These are phyloP conservation scores for Orussus abietinus DNA, from an alignment of 1,140 invertebrate species.

Conservation along the genomic window DNA sequence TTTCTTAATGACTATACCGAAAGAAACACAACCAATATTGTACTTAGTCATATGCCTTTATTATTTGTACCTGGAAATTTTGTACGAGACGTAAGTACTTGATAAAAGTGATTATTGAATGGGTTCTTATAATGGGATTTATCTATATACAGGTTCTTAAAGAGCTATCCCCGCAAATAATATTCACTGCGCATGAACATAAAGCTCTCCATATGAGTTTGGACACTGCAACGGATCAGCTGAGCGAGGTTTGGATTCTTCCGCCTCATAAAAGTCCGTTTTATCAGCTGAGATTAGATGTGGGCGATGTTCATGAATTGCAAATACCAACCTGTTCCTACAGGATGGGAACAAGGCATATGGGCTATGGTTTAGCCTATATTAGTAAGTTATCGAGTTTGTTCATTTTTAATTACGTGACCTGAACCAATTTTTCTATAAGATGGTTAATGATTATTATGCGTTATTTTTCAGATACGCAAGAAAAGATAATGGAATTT, in stretches of 20 bases:
- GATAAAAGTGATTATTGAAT: constrained; percentile 2
- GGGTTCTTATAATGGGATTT: constrained; percentile 14
- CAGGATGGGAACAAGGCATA: constrained; percentile 81
- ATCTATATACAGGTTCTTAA: constrained; percentile 57
- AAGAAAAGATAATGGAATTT: constrained; percentile 47
- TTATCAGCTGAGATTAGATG: constrained; percentile 49
- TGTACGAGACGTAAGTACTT: constrained; percentile 56
- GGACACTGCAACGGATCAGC: constrained; percentile 48
- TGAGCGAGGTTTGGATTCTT: constrained; percentile 49
- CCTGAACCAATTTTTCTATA: not conserved
- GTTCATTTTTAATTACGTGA: constrained; percentile 10
- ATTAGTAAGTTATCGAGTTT: constrained; percentile 76
- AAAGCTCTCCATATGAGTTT: constrained; percentile 59
- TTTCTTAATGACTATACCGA: constrained; percentile 59
- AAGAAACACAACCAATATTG: constrained; percentile 58
- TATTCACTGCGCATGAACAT: constrained; percentile 84
- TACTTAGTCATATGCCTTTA: constrained; percentile 69
- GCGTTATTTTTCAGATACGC: constrained; percentile 43
- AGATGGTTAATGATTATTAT: constrained; percentile 9
- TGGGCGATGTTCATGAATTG: constrained; percentile 71
- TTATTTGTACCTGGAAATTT: constrained; percentile 61
- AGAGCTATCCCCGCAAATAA: constrained; percentile 69
- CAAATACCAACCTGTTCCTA: constrained; percentile 92
- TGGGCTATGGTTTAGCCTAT: constrained; percentile 80
- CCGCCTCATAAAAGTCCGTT: constrained; percentile 50